Conservation (phyloP, 1,140 invertebrate species). For the Stegodyphus mimosarum region DNA sequence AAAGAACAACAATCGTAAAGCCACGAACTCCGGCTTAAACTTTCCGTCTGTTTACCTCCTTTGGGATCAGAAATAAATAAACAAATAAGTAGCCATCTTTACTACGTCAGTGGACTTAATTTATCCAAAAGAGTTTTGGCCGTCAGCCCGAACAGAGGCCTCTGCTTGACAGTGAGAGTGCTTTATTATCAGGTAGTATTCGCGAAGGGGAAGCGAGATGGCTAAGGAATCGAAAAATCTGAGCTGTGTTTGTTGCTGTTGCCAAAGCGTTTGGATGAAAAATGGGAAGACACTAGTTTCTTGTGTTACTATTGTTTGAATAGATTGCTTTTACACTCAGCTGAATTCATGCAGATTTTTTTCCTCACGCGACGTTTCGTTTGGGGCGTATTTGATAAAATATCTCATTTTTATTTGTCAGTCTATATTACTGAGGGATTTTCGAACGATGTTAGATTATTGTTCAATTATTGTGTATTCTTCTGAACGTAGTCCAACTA, state of each 20-base stretch:
- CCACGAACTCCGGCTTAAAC: neutral
- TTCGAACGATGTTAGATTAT: too few species aligned
- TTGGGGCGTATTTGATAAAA: too few species aligned
- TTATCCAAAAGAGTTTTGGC: neutral
- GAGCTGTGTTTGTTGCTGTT: neutral
- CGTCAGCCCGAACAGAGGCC: neutral
- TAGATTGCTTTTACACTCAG: too few species aligned
- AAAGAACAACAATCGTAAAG: slow-evolving; percentile 7
- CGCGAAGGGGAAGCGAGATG: too few species aligned
- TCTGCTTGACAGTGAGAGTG: neutral
- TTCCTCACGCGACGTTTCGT: too few species aligned
- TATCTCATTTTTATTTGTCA: too few species aligned
- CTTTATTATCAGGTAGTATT: slow-evolving; percentile 2
- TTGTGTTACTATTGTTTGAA: too few species aligned
- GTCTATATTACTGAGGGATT: too few species aligned
- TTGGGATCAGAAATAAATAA: neutral
- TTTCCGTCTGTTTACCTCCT: neutral
- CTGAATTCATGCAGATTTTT: too few species aligned
- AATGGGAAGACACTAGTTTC: too few species aligned
- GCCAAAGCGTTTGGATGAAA: neutral
- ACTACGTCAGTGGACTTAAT: slow-evolving; percentile 6
- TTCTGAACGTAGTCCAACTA: too few species aligned
- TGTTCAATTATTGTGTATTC: too few species aligned
- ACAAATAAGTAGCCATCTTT: slow-evolving; percentile 1
- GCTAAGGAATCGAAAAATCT: neutral